phyloP scores from a whole-genome alignment of 2,888 invertebrate species.

The Agelastica alni region DNA sequence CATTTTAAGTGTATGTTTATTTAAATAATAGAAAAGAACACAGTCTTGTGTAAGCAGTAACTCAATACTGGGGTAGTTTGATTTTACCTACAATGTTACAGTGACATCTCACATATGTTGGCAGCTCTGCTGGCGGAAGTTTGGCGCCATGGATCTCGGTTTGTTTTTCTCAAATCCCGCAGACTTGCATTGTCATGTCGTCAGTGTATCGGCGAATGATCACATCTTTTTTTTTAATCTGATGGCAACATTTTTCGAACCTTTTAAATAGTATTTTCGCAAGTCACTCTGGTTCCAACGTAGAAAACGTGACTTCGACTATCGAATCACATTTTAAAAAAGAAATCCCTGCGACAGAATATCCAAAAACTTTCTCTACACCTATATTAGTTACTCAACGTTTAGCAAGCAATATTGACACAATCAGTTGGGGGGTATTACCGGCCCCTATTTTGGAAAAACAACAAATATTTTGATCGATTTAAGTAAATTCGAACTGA shows the following conservation, averaged over 20 bases:
- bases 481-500: too few species aligned
- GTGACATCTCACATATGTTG: slow-evolving; percentile 52
- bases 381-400: too few species aligned
- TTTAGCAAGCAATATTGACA: too few species aligned
- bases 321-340: too few species aligned
- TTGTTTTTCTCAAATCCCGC: slow-evolving; percentile 52
- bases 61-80: slow-evolving; percentile 48
- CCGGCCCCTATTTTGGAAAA: too few species aligned
- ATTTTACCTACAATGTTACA: slow-evolving; percentile 41
- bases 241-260: slow-evolving; percentile 21
- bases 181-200: slow-evolving; percentile 47
- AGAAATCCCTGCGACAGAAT: too few species aligned
- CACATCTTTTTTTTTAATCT: slow-evolving; percentile 35
- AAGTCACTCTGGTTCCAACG: slow-evolving; percentile 16
- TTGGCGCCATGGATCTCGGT: slow-evolving; percentile 53
- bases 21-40: slow-evolving; percentile 56
- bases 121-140: slow-evolving; percentile 53
- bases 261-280: slow-evolving; percentile 13
- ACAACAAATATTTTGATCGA: too few species aligned
- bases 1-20: slow-evolving; percentile 56
- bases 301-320: too few species aligned
- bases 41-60: slow-evolving; percentile 54
- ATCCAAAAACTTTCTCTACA: too few species aligned
- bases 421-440: too few species aligned
- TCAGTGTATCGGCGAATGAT: slow-evolving; percentile 38